These are phyloP conservation scores for Nesogale talazaci DNA, from an alignment of 2,113 vertebrate genomes.

Conservation along the genomic window DNA sequence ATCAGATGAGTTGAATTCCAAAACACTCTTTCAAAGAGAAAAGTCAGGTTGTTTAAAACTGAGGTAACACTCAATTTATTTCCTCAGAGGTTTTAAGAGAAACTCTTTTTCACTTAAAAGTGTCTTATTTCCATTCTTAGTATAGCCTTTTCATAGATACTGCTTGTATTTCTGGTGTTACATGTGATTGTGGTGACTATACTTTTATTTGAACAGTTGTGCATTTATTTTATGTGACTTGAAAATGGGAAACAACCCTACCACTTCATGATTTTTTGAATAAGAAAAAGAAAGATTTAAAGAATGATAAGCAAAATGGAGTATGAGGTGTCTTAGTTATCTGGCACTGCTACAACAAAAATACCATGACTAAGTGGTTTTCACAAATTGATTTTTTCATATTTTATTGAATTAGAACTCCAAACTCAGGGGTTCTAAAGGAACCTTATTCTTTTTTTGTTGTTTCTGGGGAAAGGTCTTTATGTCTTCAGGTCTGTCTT, in stretches of 20 bases:
- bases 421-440: not conserved
- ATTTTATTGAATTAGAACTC: not conserved
- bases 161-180: not conserved
- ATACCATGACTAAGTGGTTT: not conserved
- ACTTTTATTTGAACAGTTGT: not conserved
- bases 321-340: not conserved
- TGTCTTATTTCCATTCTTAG: not conserved
- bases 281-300: not conserved
- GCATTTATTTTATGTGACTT: not conserved
- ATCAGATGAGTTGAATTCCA: not conserved
- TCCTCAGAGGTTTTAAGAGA: not conserved
- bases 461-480: too few species aligned
- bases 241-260: not conserved
- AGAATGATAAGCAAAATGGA: not conserved
- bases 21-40: not conserved
- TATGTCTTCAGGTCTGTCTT: not conserved
- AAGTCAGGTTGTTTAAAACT: not conserved
- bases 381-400: not conserved
- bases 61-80: not conserved
- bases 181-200: not conserved
- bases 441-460: not conserved
- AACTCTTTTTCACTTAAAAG: not conserved
- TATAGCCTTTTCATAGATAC: too few species aligned
- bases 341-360: not conserved
- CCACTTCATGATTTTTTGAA: not conserved